These are phyloP conservation scores for Eulemur albifrons DNA, from an alignment of 2,797 vertebrate species.

Conservation along the genomic window DNA sequence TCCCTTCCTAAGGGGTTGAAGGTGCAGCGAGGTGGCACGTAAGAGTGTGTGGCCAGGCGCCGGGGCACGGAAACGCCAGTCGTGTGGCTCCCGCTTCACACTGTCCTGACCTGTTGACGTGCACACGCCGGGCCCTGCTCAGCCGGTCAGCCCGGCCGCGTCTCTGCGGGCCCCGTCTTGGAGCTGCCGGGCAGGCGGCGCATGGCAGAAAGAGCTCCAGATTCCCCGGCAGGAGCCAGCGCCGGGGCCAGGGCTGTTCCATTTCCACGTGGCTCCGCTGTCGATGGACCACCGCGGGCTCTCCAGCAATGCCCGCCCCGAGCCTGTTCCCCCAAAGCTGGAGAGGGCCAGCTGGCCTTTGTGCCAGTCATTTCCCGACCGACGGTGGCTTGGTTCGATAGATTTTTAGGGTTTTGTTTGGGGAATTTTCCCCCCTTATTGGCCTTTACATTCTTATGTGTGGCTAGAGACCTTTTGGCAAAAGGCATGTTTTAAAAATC, in stretches of 20 bases:
- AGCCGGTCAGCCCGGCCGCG: accelerated
- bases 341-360: too few relatives aligned
- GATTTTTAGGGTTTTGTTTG: neutral
- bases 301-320: too few relatives aligned
- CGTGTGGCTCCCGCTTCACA: accelerated
- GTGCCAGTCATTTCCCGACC: neutral
- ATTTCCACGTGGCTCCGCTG: accelerated
- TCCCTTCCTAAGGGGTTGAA: accelerated
- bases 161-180: accelerated
- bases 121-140: accelerated
- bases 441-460: neutral
- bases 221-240: accelerated
- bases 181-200: accelerated
- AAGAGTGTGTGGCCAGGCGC: neutral
- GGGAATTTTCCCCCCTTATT: neutral
- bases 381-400: accelerated
- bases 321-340: accelerated
- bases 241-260: accelerated
- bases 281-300: accelerated
- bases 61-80: neutral
- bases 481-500: slow-evolving; percentile 3
- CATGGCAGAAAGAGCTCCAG: accelerated
- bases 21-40: accelerated
- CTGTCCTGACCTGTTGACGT: accelerated
- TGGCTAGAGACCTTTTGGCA: slow-evolving; percentile 33